Evolutionary conservation across 2,113 vertebrate genomes (phyloP).

Genomic region (Mixornis gularis): DNA sequence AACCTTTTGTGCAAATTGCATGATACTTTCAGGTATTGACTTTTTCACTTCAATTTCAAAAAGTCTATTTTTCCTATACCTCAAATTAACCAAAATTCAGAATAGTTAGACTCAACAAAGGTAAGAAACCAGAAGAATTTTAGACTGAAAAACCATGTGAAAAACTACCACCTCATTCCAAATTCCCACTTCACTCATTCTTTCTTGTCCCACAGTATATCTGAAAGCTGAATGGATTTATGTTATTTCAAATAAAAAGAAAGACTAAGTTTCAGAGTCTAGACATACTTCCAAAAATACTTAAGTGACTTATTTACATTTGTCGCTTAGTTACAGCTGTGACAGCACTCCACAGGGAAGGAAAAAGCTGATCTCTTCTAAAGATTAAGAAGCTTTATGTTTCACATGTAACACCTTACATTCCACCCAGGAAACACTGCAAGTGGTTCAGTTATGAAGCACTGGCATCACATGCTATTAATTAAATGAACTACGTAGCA

Average conservation of each 20-base stretch:
- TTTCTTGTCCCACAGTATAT: neutral
- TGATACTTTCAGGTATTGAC: neutral
- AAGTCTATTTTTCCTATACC: neutral
- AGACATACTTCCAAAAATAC: slow-evolving; percentile 13
- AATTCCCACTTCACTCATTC: neutral
- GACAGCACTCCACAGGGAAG: neutral
- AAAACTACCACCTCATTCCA: neutral
- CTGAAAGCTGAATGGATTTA: slow-evolving; percentile 4
- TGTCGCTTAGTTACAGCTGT: neutral
- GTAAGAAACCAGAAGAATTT: neutral
- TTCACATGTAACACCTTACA: neutral
- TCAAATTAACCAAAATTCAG: neutral
- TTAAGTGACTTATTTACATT: slow-evolving; percentile 6
- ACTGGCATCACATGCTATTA: neutral
- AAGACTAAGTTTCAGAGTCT: slow-evolving; percentile 23
- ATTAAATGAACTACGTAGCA: neutral
- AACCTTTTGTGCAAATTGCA: neutral
- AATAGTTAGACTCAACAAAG: neutral
- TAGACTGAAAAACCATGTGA: neutral
- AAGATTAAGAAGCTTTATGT: neutral
- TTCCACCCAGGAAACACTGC: slow-evolving; percentile 7
- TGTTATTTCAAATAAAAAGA: slow-evolving; percentile 3
- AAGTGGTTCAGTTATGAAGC: neutral
- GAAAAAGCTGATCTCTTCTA: neutral
- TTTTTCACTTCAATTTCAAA: neutral